Base-by-base conservation (phyloP, 1,140 invertebrate species). In the Laodelphax striatellus region DNA sequence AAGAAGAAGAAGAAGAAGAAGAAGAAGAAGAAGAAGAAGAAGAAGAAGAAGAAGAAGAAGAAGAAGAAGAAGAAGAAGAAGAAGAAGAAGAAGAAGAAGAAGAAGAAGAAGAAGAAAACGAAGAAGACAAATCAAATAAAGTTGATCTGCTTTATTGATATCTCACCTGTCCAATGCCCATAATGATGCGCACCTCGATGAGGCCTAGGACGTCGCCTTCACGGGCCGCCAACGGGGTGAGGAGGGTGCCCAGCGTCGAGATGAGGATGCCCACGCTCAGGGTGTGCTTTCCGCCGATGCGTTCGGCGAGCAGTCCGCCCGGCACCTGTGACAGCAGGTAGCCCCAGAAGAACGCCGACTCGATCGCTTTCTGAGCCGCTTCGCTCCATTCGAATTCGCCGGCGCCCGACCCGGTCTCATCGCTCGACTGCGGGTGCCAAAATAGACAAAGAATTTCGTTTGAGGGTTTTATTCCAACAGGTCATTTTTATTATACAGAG, bases 181-280 rank as follows among this genome's bases (percentile, higher is more conserved):
- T 83, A 4, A 86, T 64, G 0, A 86, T 76, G 42, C 84, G 75
- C 0, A 84, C 70, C 1, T 80, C 75, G 53, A 87, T 83, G 2
- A 87, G 72, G 34, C 63, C 61, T 79, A 82, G 21, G 74, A 78
- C 52, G 9, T 38, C 10, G 5, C 62, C 62, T n/a, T 54, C 24
- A 10, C 59, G 66, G 13, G 84, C 67, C 10, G 67, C 68, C 21
- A 38, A 70, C 28, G 67, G 72, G 63, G 42, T 73, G 60, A 63
- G 70, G 68, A 71, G 70, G 67, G 68, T 70, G 72, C 77, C 66
- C 22, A 80, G 56, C 6, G 77, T 70, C 11, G 77, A 73, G 0
- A 77, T 62, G 55, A 71, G 77, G 2, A 72, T 70, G 4, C 77
- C 76, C 46, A 73, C 44, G 34, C 76, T 75, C 19, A 82, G 71